Evolutionary conservation across 2,113 vertebrate genomes (phyloP).

Genomic region (Phylloscopus trochilus): DNA sequence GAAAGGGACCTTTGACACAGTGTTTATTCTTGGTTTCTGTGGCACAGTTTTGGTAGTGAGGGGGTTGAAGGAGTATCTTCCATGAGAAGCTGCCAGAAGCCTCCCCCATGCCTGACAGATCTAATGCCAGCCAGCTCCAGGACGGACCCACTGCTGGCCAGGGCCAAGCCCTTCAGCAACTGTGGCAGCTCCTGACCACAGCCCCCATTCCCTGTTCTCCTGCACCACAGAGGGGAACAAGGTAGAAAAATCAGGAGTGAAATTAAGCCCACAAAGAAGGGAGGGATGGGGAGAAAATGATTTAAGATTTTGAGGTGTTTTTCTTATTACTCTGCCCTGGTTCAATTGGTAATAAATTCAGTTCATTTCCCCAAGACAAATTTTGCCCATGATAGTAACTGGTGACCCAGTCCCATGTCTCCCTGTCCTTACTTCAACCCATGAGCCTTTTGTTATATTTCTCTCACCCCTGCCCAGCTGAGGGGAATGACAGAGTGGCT

Average conservation of each 20-base stretch:
- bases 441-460: fast-evolving
- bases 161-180: not conserved
- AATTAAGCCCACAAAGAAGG: not conserved
- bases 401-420: not conserved
- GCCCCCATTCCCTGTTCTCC: not conserved
- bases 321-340: not conserved
- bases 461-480: not conserved
- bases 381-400: not conserved
- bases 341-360: not conserved
- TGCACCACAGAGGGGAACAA: not conserved
- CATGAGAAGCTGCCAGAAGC: not conserved
- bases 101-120: not conserved
- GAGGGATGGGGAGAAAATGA: not conserved
- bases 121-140: not conserved
- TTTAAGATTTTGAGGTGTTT: not conserved
- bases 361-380: not conserved
- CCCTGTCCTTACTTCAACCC: not conserved
- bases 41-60: not conserved
- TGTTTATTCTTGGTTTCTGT: fast-evolving
- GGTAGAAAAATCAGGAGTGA: not conserved
- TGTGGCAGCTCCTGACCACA: not conserved
- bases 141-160: not conserved
- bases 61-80: not conserved
- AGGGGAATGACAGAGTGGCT: not conserved
- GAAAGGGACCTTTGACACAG: not conserved